Evolutionary conservation across 53 echinoderm and acorn worm species (phyloP).

Genomic region (Apostichopus leukothele): DNA sequence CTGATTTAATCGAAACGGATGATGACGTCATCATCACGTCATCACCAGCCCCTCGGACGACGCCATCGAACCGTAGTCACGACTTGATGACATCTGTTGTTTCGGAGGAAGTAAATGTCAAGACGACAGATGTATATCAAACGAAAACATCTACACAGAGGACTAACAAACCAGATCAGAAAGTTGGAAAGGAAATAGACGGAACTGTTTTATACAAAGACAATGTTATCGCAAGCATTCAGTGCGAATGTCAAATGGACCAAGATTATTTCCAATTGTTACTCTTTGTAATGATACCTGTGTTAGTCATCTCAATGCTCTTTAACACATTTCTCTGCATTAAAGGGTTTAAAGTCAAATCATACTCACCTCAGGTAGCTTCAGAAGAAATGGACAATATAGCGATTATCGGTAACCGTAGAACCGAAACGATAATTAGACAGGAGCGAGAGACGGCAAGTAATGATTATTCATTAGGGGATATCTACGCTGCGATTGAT

Average conservation of each 20-base stretch:
- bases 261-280: slow-evolving; percentile 20
- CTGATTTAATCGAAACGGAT: not conserved
- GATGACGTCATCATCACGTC: not conserved
- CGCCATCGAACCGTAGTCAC: not conserved
- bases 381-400: not conserved
- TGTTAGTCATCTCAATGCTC: slow-evolving; percentile 20
- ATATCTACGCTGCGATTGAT: slow-evolving; percentile 19
- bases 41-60: not conserved
- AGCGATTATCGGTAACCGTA: slow-evolving; percentile 25
- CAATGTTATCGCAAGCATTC: not conserved
- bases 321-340: slow-evolving; percentile 30
- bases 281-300: slow-evolving; percentile 11
- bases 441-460: slow-evolving; percentile 36
- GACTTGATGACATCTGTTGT: not conserved
- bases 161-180: not conserved
- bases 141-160: not conserved
- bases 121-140: not conserved
- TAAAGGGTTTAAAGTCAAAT: not conserved
- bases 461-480: slow-evolving; percentile 32
- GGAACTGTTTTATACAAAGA: not conserved
- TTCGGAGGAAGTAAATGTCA: not conserved
- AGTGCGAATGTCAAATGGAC: slow-evolving; percentile 28
- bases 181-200: not conserved
- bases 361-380: not conserved
- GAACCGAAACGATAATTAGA: slow-evolving; percentile 19